Evolutionary conservation across 2,113 vertebrate genomes (phyloP).

Genomic region (Clarias magur): DNA sequence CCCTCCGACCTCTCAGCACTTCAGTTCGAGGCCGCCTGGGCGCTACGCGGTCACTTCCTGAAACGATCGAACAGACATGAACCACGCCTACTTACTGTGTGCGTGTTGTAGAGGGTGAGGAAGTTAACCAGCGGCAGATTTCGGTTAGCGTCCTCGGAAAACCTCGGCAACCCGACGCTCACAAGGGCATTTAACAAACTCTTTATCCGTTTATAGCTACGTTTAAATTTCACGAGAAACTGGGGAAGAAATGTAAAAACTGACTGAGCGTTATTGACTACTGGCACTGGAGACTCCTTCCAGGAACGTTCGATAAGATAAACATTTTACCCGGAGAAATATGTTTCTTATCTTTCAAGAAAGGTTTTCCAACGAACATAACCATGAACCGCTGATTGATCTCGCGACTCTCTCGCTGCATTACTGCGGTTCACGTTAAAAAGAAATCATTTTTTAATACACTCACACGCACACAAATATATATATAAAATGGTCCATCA

Average conservation of each 20-base stretch:
- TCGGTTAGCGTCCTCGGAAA: not conserved
- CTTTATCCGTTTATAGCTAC: not conserved
- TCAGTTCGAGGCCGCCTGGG: not conserved
- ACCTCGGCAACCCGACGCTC: not conserved
- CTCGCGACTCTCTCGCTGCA: not conserved
- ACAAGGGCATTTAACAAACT: not conserved
- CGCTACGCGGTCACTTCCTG: not conserved
- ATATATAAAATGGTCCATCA: too few relatives aligned
- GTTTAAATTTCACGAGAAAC: not conserved
- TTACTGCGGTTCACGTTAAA: too few relatives aligned
- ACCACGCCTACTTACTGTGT: not conserved
- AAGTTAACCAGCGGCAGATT: not conserved
- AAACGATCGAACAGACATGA: not conserved
- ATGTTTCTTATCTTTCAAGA: too few relatives aligned
- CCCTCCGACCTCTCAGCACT: not conserved
- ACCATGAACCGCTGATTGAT: not conserved
- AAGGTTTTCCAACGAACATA: not conserved
- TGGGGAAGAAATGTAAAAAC: not conserved
- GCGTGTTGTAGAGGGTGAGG: not conserved
- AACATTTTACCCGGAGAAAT: not conserved
- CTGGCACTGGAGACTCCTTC: constrained; percentile 1
- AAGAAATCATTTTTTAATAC: too few relatives aligned
- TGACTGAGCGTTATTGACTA: not conserved
- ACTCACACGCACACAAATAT: too few relatives aligned
- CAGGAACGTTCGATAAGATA: not conserved